A percentile compares a stretch with the other conserved stretches of the same genome.
These are phyloP conservation scores for Festucalex cinctus DNA, from an alignment of 2,113 vertebrate genomes.

Conservation along the genomic window DNA sequence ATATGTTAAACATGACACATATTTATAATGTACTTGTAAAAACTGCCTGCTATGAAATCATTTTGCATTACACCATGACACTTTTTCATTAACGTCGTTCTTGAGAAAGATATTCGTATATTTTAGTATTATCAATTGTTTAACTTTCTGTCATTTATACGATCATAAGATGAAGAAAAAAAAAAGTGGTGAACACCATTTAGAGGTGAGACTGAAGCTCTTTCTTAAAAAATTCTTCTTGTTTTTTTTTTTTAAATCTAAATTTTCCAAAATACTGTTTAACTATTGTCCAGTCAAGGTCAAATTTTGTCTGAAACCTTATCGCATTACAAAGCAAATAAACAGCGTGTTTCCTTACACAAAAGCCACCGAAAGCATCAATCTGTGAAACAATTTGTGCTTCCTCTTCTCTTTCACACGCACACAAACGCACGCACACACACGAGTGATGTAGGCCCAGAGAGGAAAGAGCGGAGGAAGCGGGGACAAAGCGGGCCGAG, in stretches of 20 bases:
- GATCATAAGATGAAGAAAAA: not conserved
- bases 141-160: not conserved
- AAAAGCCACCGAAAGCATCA: slow-evolving; percentile 7
- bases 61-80: not conserved
- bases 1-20: too few species aligned
- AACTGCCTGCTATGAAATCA: not conserved
- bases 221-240: not conserved
- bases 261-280: not conserved
- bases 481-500: slow-evolving; percentile 43
- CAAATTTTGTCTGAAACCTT: not conserved
- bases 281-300: not conserved
- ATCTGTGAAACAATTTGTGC: slow-evolving; percentile 14
- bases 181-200: not conserved
- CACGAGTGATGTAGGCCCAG: slow-evolving; percentile 20
- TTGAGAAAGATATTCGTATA: not conserved
- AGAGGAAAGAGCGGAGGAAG: slow-evolving; percentile 41
- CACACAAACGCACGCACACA: not conserved
- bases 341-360: not conserved
- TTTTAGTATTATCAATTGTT: not conserved
- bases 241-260: not conserved
- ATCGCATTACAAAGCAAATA: not conserved
- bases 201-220: not conserved
- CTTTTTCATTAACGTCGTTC: not conserved
- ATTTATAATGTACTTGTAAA: too few species aligned
- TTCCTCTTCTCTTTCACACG: slow-evolving; percentile 1